Base-by-base conservation (phyloP, 2,113 vertebrate genomes). In the Lutjanus erythropterus region DNA sequence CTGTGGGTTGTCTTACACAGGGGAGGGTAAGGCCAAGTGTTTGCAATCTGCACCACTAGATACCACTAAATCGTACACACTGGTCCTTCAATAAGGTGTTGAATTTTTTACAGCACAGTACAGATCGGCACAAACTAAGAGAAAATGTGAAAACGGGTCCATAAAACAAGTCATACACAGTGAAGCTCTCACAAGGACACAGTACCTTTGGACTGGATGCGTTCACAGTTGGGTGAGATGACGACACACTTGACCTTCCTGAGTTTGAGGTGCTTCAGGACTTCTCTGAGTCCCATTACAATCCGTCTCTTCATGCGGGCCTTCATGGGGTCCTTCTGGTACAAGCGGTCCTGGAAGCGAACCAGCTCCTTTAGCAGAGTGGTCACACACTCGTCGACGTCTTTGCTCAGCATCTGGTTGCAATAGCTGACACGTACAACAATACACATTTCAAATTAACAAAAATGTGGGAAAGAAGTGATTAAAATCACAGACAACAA, bases 191-290 rank as follows among this genome's bases (percentile, higher is more conserved):
- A n/a, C n/a, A n/a, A n/a, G n/a, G n/a, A 5, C 49, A 2, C 0
- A 0, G 73, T 93, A 99, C 98, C 98, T 95, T 99, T 99, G 21
- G 97, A 96, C 75, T 99, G 96, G 68, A 96, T 97, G 81, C 97
- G 97, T 87, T 99, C 98, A 84, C 98, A 99, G 95, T 99, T 99
- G 53, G 98, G 98, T 42, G 98, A 99, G 90, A 99, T 99, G 90
- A 99, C 94, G 74, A 99, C 93, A 80, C 97, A 99, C 74, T 99
- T 99, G 74, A 99, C 81, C 91, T 97, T 99, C 78, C 92, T 94
- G 72, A 99, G 97, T 81, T 96, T 98, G 80, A 99, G 94, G 75
- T 99, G 97, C 88, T 99, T 99, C 62, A 97, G 92, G 37, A 99
- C 98, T 89, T 99, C 98, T 77, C 98, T 87, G 62, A 99, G 95